Evolutionary conservation across 2,888 invertebrate genomes (phyloP).

Genomic region (Formica aserva): DNA sequence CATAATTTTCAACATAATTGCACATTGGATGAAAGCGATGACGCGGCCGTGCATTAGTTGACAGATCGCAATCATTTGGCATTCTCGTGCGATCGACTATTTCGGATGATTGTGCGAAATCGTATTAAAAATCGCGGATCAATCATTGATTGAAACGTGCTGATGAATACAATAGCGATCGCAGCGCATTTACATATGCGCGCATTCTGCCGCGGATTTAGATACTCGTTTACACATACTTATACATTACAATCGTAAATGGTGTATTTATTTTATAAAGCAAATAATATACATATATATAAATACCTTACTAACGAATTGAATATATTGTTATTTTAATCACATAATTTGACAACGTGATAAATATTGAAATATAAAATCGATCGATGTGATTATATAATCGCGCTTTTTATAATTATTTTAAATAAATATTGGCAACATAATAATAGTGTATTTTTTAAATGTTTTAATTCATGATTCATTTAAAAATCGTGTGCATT

Average conservation of each 20-base stretch:
- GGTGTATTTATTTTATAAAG: constrained; percentile 4
- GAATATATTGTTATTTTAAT: neutral
- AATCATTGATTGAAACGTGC: neutral
- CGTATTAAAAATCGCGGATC: neutral
- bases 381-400: neutral
- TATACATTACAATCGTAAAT: constrained; percentile 18
- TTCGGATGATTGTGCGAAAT: constrained; percentile 9
- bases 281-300: neutral
- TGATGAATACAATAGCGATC: constrained; percentile 7
- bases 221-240: neutral
- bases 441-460: neutral
- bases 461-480: neutral
- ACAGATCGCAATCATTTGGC: neutral
- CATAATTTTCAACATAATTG: constrained; percentile 50
- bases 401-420: neutral
- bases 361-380: neutral
- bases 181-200: neutral
- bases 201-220: neutral
- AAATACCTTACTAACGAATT: neutral
- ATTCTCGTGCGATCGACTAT: neutral
- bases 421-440: neutral
- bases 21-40: neutral
- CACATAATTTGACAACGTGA: neutral
- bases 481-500: neutral
- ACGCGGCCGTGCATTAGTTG: constrained; percentile 11